Evolutionary conservation across 2,888 invertebrate genomes (phyloP), one percentile per base, ranked within the genome.

Genomic region (Dorcus hopei): DNA sequence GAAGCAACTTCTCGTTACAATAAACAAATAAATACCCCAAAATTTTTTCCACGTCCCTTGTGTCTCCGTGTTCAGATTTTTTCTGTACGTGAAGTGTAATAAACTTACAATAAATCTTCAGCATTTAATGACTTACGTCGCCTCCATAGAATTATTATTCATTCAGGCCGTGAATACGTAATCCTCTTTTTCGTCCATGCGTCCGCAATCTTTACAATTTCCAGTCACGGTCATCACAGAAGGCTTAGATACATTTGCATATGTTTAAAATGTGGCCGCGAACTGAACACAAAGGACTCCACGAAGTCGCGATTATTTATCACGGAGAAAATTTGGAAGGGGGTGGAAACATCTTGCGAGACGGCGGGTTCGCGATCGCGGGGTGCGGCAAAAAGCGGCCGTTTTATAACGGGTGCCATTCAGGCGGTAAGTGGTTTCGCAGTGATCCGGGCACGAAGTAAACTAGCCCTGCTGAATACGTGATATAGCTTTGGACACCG

Each of bases 201-300:
- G 60, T 59, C 69, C 68, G 68, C 71, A 69, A 70, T 71, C 65
- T 65, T 74, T 75, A 71, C 68, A 73, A 70, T 75, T 76, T 75
- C 76, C 66, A 72, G 75, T 76, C 77, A 77, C 76, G 76, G 77
- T 75, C 75, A 75, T 69, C 74, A 67, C 70, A 72, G 70, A 69
- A 72, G 74, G 73, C 72, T 73, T 74, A 70, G 54, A 61, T 65
- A 66, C 72, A 79, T 79, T 79, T 77, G 77, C 79, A 79, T 79
- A 77, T 71, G 76, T 76, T 78, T 76, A 76, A 77, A 76, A 77
- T 76, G 77, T 77, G 77, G 74, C 74, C 76, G 72, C 74, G 72
- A 71, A 70, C 68, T 65, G 72, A 69, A 69, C 75, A 77, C 75
- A 77, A 77, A 78, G 74, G 74, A 74, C 70, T 69, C 71, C 77